Evolutionary conservation across 92 coral and sea anemone species (phyloP), one percentile per base, ranked within the genome.

Genomic region (Palythoa grandiflora): DNA sequence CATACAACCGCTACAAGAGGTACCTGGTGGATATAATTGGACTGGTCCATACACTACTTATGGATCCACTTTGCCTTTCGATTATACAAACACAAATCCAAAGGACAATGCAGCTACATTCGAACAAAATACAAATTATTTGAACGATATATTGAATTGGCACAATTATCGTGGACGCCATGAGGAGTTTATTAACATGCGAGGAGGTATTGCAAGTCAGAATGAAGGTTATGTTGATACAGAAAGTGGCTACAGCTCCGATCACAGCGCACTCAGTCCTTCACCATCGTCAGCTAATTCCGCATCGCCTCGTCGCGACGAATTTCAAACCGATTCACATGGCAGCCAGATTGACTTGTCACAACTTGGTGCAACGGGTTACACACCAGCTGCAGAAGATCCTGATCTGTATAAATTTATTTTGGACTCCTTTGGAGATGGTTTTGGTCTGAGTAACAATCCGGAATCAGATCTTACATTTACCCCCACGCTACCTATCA

Each of bases 221-320:
- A 61, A 77, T 35, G 87, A 88, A 71, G 6, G 73, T 19, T 50
- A 83, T 17, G 92, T 90, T 39, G 96, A 92, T 28, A 80, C 90
- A 51, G 98, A 95, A 39, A 95, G 98, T 79, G 98, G 98, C 15
- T 95, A 95, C 88, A 89, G 94, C 35, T 95, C 98, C 4, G 98
- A 95, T 44, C 96, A 90, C 16, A 91, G 91, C 44, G 77, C 89
- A 12, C 90, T 95, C 17, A 95, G 96, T n/a, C 78, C 90, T 1
- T 79, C 93, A 8, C 91, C 93, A 17, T 71, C 93, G 19, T 93
- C 96, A 14, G 88, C 86, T 40, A 78, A 81, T n/a, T 79, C 89
- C 4, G 88, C 89, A 2, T 94, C 96, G 13, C 91, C 96, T 10
- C 79, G 14, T 68, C 93, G 78, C 39, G 93, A 91, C 38, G 83